Evolutionary conservation across 2,797 vertebrate species (phyloP).

Genomic region (Zenarchopterus dispar): DNA sequence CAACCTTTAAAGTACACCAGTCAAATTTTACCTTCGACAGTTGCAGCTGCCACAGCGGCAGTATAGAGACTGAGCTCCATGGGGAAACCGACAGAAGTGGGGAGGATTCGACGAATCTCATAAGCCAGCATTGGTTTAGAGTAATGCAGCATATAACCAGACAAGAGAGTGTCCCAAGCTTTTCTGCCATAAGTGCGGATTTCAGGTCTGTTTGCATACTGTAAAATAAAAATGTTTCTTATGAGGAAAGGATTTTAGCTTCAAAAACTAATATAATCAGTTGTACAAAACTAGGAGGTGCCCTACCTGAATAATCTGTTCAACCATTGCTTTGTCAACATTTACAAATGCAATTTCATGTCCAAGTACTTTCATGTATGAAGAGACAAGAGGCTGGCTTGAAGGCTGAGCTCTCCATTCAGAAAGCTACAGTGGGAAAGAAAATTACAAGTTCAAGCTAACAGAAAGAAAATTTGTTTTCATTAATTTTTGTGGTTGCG

Average conservation of each 20-base stretch:
- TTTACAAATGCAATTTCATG: constrained; percentile 83
- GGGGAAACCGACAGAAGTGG: constrained; percentile 82
- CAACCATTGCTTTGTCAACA: constrained; percentile 79
- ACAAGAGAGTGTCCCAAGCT: constrained; percentile 63
- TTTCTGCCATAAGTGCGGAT: constrained; percentile 49
- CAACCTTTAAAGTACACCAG: not conserved
- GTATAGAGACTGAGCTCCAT: constrained; percentile 84
- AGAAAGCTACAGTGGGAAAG: constrained; percentile 71
- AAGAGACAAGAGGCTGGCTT: constrained; percentile 74
- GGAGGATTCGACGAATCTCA: constrained; percentile 82
- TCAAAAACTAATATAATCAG: not conserved
- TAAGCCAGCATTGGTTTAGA: constrained; percentile 77
- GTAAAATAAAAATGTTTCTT: constrained; percentile 3
- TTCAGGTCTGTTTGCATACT: constrained; percentile 70
- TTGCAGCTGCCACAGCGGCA: constrained; percentile 75
- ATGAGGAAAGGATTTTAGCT: constrained; percentile 3
- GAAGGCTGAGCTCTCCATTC: constrained; percentile 81
- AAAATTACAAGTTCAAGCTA: not conserved
- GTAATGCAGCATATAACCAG: constrained; percentile 67
- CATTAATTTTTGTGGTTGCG: not conserved
- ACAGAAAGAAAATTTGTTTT: not conserved
- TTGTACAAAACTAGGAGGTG: not conserved
- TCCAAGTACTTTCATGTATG: constrained; percentile 83
- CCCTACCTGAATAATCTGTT: constrained; percentile 79
- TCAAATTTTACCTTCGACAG: constrained; percentile 67